Percentiles rank a stretch among this genome's conserved stretches.
Evolutionary conservation across 2,113 vertebrate species (phyloP).

Genomic region (Pterocles orientalis): DNA sequence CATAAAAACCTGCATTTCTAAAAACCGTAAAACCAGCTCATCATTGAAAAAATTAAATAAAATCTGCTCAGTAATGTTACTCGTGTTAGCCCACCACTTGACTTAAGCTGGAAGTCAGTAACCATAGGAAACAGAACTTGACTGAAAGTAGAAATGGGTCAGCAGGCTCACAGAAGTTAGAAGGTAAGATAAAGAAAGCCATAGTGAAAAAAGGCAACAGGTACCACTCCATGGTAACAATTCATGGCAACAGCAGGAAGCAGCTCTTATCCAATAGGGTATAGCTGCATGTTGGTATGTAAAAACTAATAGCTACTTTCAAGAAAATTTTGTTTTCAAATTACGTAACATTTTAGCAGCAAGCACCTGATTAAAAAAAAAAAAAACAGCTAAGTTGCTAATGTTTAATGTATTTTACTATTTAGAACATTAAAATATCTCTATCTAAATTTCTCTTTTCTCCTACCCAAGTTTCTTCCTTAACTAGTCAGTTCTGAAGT

Average conservation of each 20-base stretch:
- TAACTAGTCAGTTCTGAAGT: background rate
- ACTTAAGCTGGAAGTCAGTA: background rate
- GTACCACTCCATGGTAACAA: background rate
- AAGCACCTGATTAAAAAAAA: background rate
- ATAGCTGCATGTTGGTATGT: background rate
- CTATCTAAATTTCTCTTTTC: background rate
- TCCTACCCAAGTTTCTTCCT: background rate
- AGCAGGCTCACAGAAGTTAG: background rate
- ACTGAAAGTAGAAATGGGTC: background rate
- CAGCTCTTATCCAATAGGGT: background rate
- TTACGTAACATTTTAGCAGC: background rate
- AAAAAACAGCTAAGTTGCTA: background rate
- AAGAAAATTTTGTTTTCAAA: background rate
- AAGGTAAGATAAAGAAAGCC: background rate
- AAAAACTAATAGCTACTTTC: background rate
- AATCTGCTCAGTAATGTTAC: background rate
- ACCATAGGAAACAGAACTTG: background rate
- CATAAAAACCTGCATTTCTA: background rate
- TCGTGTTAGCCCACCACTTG: background rate
- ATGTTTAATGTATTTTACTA: background rate
- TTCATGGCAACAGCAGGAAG: background rate
- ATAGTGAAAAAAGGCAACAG: background rate
- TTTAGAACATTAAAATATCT: background rate
- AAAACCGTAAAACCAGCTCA: background rate
- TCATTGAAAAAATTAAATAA: background rate